Conservation (phyloP, 1,140 invertebrate genomes). For the Zaprionus inermis region DNA sequence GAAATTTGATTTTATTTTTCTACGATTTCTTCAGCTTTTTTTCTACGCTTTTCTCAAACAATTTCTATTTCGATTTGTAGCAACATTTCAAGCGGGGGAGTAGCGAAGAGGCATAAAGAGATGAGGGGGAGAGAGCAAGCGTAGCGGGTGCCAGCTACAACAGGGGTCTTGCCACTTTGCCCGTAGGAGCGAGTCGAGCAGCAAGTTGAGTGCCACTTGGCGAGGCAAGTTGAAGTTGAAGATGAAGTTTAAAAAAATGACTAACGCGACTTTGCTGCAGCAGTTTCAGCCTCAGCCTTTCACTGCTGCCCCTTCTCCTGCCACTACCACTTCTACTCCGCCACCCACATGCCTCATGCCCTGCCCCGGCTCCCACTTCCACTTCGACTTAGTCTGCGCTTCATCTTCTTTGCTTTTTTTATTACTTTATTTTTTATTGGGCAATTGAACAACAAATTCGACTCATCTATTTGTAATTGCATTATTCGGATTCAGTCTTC, state of each 20-base stretch:
- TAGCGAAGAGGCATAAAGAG: too few relatives aligned
- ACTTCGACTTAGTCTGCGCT: neutral
- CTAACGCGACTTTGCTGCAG: slow-evolving; percentile 19
- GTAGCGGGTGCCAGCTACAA: slow-evolving; percentile 14
- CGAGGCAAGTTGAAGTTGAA: slow-evolving; percentile 12
- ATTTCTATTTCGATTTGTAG: slow-evolving; percentile 77
- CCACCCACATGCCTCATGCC: too few relatives aligned
- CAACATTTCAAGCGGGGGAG: slow-evolving; percentile 35
- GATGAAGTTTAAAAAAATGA: slow-evolving; percentile 20
- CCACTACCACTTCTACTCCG: neutral
- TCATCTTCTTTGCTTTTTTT: neutral
- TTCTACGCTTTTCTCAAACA: slow-evolving; percentile 26
- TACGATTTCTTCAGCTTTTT: slow-evolving; percentile 5
- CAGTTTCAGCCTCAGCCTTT: neutral
- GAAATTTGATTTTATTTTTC: slow-evolving; percentile 73
- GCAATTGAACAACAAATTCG: slow-evolving; percentile 48
- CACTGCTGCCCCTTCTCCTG: neutral
- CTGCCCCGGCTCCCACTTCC: neutral
- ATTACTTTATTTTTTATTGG: slow-evolving; percentile 27
- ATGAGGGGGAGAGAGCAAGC: neutral
- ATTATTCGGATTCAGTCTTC: slow-evolving; percentile 23
- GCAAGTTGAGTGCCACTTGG: slow-evolving; percentile 49
- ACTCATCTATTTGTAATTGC: slow-evolving; percentile 49
- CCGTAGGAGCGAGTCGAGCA: slow-evolving; percentile 21
- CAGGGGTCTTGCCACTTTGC: slow-evolving; percentile 28